A percentile compares a stretch with the other conserved stretches of the same genome.
Conservation (phyloP, 2,888 invertebrate genomes). For the Cephalotes varians region DNA sequence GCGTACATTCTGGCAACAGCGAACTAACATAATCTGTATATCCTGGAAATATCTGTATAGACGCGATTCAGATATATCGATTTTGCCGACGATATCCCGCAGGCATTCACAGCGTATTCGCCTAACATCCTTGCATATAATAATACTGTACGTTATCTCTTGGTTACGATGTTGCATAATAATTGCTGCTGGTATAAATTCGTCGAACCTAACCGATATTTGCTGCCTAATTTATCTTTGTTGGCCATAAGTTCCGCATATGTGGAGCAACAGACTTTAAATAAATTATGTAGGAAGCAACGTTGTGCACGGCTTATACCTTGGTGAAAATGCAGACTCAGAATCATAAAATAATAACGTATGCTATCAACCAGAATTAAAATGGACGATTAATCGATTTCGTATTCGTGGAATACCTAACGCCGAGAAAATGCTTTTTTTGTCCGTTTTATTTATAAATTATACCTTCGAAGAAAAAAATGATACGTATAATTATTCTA, state of each 20-base stretch:
- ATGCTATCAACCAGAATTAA: not conserved
- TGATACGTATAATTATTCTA: not conserved
- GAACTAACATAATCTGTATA: constrained; percentile 8
- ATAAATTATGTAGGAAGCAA: constrained; percentile 37
- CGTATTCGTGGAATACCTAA: not conserved
- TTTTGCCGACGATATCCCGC: constrained; percentile 21
- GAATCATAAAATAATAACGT: constrained; percentile 27
- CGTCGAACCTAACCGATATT: constrained; percentile 32
- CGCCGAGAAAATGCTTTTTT: not conserved
- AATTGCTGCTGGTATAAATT: constrained; percentile 20
- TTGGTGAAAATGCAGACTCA: not conserved
- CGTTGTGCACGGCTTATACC: constrained; percentile 1
- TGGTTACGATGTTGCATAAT: constrained; percentile 39
- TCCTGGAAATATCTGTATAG: constrained; percentile 25
- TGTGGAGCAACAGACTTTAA: not conserved
- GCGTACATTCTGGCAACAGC: not conserved
- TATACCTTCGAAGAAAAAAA: not conserved
- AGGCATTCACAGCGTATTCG: constrained; percentile 21
- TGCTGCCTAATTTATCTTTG: constrained; percentile 29
- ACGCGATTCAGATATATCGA: constrained; percentile 23
- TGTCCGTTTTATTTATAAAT: not conserved
- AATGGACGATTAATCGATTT: not conserved
- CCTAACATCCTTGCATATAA: constrained; percentile 33
- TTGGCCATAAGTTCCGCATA: constrained; percentile 22
- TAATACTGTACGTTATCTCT: constrained; percentile 25